Base-by-base conservation (phyloP, 2,113 vertebrate genomes). In the Marcusenius ussheri region DNA sequence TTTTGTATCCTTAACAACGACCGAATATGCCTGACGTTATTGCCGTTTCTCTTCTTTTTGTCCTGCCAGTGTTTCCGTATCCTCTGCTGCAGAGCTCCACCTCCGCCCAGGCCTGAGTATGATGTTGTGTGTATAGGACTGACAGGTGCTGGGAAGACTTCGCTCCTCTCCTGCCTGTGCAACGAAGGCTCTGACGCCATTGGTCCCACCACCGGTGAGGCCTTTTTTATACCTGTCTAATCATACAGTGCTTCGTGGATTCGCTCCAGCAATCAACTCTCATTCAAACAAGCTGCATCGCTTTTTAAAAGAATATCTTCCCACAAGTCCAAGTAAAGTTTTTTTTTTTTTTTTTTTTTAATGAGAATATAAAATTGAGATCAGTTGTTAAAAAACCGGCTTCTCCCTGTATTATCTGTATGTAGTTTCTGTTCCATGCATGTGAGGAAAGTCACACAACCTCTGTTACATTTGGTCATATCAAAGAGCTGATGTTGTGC, bases 121-220 rank as follows among this genome's bases (percentile, higher is more conserved):
- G 98, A 99, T 91, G 97, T 99, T 92, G 98, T 99, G 92, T 99
- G 98, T 94, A 98, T 99, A 93, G 98, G 98, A 85, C 97, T 99
- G 93, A 97, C 97, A 1, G 97, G 98, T 88, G 97, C 98, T 56
- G 98, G 98, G 91, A 99, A 99, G 95, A 98, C 97, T 89, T 99
- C 97, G 92, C 95, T 99, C 90, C 95, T 99, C 88, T 97, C 97
- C 9, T 96, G 97, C 53, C 97, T 99, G 87, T 99, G 98, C 93
- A 97, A 97, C 0, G 98, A 99, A 95, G 96, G 94, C 92, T 93
- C 94, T 0, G 97, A 98, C 91, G 96, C 95, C 89, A 95, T 98
- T 0, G 96, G 97, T 87, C 98, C 98, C 1, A 99, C 98, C 50
- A 97, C 98, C 96, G 98, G 98, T 99, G 96, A 92, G 92, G 85